Percentiles rank a stretch among this genome's conserved stretches.
Conservation (phyloP, 37 sponge, comb jelly and placozoan genomes). For the Halisarca cf. caerulea region DNA sequence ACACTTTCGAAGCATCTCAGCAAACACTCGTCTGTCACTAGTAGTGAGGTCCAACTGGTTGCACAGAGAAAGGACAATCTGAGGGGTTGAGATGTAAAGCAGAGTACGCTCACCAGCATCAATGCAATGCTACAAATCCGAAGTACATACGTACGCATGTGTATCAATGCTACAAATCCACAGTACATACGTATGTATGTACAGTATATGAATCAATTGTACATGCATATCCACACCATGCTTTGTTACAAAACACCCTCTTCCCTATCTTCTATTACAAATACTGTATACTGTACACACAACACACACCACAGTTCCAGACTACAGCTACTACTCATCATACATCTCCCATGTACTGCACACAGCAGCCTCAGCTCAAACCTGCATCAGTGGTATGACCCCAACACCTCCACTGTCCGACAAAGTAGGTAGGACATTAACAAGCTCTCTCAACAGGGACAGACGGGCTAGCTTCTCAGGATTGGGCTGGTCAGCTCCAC, state of each 20-base stretch:
- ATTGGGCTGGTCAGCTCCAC: background rate
- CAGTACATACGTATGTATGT: background rate
- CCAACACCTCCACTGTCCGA: constrained; percentile 66
- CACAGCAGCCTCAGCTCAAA: background rate
- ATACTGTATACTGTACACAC: too few relatives aligned
- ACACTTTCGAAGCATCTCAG: constrained; percentile 2
- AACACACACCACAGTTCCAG: too few relatives aligned
- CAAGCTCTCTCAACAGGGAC: constrained; percentile 42
- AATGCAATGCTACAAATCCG: too few relatives aligned
- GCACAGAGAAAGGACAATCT: constrained; percentile 18
- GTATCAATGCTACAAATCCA: background rate
- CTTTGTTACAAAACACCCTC: background rate
- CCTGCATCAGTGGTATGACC: constrained; percentile 70
- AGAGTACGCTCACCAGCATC: too few relatives aligned
- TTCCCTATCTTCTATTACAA: background rate
- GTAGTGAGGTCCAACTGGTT: background rate
- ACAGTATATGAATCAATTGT: background rate
- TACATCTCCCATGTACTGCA: background rate
- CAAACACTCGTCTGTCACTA: constrained; percentile 9
- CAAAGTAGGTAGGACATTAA: constrained; percentile 35
- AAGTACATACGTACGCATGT: background rate
- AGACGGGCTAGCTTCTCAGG: background rate
- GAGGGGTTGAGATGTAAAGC: background rate
- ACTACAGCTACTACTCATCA: too few relatives aligned
- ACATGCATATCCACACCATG: too few relatives aligned